Evolutionary conservation across 2,797 vertebrate species (phyloP).

Genomic region (Furcifer pardalis): DNA sequence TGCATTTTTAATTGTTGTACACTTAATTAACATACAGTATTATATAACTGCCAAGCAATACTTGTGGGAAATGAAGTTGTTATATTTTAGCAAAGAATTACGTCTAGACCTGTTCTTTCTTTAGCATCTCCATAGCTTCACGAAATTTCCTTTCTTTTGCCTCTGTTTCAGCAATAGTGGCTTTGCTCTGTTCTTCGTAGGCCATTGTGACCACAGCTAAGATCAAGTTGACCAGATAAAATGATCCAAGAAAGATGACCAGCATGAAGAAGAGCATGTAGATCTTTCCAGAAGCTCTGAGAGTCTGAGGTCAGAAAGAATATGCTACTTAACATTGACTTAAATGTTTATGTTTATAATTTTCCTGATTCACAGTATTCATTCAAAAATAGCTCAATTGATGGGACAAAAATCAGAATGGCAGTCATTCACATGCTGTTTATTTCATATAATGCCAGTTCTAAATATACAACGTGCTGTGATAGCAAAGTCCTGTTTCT

Average conservation of each 20-base stretch:
- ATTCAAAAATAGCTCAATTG: background rate
- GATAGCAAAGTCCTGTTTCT: no score
- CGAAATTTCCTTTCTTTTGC: conserved; percentile 91
- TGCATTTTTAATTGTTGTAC: background rate
- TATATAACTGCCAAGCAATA: background rate
- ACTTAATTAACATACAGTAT: no score
- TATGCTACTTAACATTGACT: background rate
- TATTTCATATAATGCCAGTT: background rate
- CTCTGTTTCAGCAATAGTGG: conserved; percentile 93
- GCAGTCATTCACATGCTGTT: background rate
- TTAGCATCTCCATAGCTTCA: conserved; percentile 86
- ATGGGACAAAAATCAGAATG: background rate
- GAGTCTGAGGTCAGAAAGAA: conserved; percentile 81
- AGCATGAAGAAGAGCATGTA: conserved; percentile 97
- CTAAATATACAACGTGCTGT: no score
- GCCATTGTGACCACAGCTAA: conserved; percentile 98
- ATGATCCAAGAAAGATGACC: conserved; percentile 97
- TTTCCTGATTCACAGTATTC: background rate
- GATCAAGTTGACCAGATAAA: conserved; percentile 98
- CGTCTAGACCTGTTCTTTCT: conserved; percentile 82
- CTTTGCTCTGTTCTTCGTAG: conserved; percentile 96
- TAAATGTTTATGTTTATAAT: background rate
- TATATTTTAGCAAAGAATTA: fast-evolving
- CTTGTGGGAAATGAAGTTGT: fast-evolving
- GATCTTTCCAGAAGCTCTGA: conserved; percentile 93